A percentile compares a stretch with the other conserved stretches of the same genome.
These are phyloP conservation scores for Cetoscarus ocellatus DNA, from an alignment of 2,797 vertebrate species.

Conservation along the genomic window DNA sequence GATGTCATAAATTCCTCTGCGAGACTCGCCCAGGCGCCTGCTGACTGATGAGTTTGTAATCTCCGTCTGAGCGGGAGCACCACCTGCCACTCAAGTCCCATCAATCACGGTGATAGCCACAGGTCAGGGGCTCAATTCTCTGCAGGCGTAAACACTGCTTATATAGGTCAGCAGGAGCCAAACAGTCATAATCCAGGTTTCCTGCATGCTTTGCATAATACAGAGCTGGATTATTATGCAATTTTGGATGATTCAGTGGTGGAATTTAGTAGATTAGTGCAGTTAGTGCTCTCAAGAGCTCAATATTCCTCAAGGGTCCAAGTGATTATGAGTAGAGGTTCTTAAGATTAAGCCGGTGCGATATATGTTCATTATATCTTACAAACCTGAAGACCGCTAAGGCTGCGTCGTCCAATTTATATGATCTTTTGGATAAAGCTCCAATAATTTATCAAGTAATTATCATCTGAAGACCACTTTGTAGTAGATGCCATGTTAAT, in stretches of 20 bases:
- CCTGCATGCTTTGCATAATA: background rate
- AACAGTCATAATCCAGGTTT: constrained; percentile 7
- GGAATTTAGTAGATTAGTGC: background rate
- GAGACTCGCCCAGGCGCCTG: constrained; percentile 49
- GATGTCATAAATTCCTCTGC: constrained; percentile 68
- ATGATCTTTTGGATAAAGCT: no score
- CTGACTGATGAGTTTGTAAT: constrained; percentile 61
- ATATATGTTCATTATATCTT: no score
- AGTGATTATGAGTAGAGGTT: no score
- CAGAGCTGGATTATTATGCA: background rate
- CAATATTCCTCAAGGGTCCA: no score
- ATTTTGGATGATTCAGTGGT: background rate
- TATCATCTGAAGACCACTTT: no score
- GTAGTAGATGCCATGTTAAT: no score
- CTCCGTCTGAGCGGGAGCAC: constrained; percentile 45
- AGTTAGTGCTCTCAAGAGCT: no score
- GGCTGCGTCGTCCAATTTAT: no score
- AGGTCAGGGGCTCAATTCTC: constrained; percentile 22
- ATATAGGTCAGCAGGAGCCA: constrained; percentile 39
- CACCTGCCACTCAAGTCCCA: constrained; percentile 61
- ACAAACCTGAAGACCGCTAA: no score
- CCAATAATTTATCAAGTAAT: no score
- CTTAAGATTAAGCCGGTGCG: no score
- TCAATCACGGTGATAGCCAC: constrained; percentile 55
- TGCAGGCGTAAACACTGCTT: constrained; percentile 9